Base-by-base conservation (phyloP, 2,797 vertebrate species). In the Alfaro cultratus region DNA sequence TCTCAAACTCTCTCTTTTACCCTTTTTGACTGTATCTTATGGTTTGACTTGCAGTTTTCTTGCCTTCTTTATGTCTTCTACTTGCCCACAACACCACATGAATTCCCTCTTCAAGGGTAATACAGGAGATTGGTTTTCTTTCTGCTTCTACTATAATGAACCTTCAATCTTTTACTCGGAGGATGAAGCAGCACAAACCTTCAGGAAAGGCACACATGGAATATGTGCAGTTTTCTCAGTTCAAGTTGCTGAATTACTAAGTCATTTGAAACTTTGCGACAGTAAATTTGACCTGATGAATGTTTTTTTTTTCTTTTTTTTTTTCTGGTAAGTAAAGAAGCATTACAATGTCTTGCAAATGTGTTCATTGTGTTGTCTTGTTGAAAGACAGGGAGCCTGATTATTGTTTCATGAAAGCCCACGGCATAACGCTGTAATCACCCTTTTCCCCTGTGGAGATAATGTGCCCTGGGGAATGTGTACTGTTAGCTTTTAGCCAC, bases 11-110 rank as follows among this genome's bases (percentile, higher is more conserved):
- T 46, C 76, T 76, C 84, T 70, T 75, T 83, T 74, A 77, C 23
- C 7, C 74, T 79, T 86, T 84, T 88, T 77, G 88, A 86, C 67
- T 84, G 62, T 76, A 79, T 64, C 79, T 79, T 71, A 39, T 34
- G 13, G 70, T 74, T 45, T n/a, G 12, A 72, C 73, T 87, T 79
- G 81, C 76, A 86, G 80, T 88, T 85, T 90, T 31, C 74, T 73
- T 60, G 67, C 43, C 47, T 70, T 75, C n/a, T 80, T 78, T 18
- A 26, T 64, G n/a, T 49, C 39, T 74, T 51, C 46, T 77, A 3
- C 62, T 68, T 51, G 46, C 5, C 46, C n/a, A 8, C 47, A 62
- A 75, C 7, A 0, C 68, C 0, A 13, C 79, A n/a, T 62, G 23
- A 74, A 57, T 85, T 77, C 57, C 72, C 45, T 74, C 18, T 68